Evolutionary conservation across 2,113 vertebrate genomes (phyloP), one percentile per base, ranked within the genome.

Genomic region (Laticauda colubrina): DNA sequence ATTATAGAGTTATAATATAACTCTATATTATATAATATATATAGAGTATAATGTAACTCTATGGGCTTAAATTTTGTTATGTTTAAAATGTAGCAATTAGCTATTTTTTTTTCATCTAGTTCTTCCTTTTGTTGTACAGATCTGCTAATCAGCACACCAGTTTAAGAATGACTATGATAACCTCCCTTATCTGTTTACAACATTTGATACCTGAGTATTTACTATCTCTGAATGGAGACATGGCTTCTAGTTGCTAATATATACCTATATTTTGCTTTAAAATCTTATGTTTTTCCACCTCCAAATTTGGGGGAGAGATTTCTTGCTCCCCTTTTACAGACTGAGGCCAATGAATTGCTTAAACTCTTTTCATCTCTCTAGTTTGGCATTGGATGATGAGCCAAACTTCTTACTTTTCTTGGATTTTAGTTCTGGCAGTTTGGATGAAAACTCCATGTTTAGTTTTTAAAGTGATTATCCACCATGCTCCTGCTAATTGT

Each of bases 371-470:
- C 12, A 7, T 10, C 2, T 54, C 29, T 20, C 21, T 3, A 5
- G 5, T 85, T 93, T 94, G 91, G 91, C 15, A 61, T 0, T 0
- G 1, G 45, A 54, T 1, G 55, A 43, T 85, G 87, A 57, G 54
- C 88, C 51, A 53, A 53, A 53, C 45, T 56, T 94, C 85, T 43
- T 43, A 61, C 39, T 3, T 87, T 87, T 89, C 21, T 69, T 1
- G 8, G 69, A 15, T 48, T 94, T 93, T 89, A 88, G 43, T 94
- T 1, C 59, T 95, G 53, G 69, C 15, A 92, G 57, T 88, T 1
- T 2, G 45, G 54, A 23, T 1, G 15, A 6, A 8, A 48, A 2
- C 1, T 23, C 92, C 93, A 48, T 48, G 48, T 54, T n/a, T 34
- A 88, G 3, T 55, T 61, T 61, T 69, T 51, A 85, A 24, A 90